Evolutionary conservation across 2,888 invertebrate genomes (phyloP).

Genomic region (Neoscelio sp.): DNA sequence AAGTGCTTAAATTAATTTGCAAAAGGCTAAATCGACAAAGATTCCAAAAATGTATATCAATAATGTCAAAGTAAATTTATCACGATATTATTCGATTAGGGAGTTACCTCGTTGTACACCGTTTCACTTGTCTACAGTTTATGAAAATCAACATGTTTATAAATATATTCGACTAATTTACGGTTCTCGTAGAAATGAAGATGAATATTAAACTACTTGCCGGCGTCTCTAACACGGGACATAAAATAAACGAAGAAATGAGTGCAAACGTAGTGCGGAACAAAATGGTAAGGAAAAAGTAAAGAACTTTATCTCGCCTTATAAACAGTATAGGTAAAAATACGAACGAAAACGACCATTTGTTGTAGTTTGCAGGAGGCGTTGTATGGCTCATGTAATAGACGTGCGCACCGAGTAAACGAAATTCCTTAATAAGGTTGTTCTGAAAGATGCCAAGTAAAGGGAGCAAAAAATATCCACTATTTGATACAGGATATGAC

Average conservation of each 20-base stretch:
- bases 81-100: not conserved
- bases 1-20: not conserved
- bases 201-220: not conserved
- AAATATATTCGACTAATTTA: not conserved
- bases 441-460: conserved; percentile 19
- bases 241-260: conserved; percentile 23
- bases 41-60: not conserved
- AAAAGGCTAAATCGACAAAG: not conserved
- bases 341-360: conserved; percentile 16
- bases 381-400: conserved; percentile 22
- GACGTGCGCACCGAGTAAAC: conserved; percentile 9
- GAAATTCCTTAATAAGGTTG: conserved; percentile 32
- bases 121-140: not conserved
- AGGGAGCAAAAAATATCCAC: conserved; percentile 5
- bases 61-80: conserved; percentile 1
- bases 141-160: not conserved
- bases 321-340: conserved; percentile 4
- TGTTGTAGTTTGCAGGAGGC: conserved; percentile 5
- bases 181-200: not conserved
- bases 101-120: conserved; percentile 4
- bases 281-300: conserved; percentile 13
- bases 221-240: not conserved
- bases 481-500: not conserved
- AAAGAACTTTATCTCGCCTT: conserved; percentile 20
- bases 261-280: conserved; percentile 8